phyloP scores from a whole-genome alignment of 2,113 vertebrate species.

The Leptobrachium leishanense region DNA sequence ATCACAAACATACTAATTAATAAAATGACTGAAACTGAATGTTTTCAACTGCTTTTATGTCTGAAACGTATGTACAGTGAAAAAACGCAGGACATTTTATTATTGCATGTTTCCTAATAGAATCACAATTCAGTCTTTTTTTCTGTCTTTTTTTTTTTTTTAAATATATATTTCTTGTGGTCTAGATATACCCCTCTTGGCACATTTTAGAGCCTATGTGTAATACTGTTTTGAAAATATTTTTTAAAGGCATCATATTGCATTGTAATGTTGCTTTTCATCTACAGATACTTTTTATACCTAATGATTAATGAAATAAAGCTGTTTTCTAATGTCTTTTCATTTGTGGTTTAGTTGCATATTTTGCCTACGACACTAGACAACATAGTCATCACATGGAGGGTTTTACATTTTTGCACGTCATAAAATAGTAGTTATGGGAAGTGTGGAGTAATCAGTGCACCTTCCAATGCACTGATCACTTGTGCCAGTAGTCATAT shows the following conservation, averaged over 20 bases:
- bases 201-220: background rate
- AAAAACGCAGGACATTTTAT: background rate
- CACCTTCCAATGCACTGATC: no score
- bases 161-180: background rate
- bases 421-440: no score
- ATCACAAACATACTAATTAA: slow-evolving; percentile 66
- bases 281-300: slow-evolving; percentile 18
- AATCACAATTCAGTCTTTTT: background rate
- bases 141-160: background rate
- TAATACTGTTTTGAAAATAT: background rate
- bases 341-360: background rate
- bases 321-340: background rate
- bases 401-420: no score
- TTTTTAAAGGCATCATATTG: background rate
- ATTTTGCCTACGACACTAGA: background rate
- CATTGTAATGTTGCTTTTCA: background rate
- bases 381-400: no score
- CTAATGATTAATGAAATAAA: slow-evolving; percentile 5
- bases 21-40: slow-evolving; percentile 59
- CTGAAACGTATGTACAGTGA: background rate
- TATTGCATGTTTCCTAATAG: background rate
- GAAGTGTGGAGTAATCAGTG: no score
- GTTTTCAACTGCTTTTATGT: slow-evolving; percentile 52
- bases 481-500: no score
- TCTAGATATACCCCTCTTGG: background rate